phyloP scores from a whole-genome alignment of 2,888 invertebrate genomes.

The Cheilosia vulpina region DNA sequence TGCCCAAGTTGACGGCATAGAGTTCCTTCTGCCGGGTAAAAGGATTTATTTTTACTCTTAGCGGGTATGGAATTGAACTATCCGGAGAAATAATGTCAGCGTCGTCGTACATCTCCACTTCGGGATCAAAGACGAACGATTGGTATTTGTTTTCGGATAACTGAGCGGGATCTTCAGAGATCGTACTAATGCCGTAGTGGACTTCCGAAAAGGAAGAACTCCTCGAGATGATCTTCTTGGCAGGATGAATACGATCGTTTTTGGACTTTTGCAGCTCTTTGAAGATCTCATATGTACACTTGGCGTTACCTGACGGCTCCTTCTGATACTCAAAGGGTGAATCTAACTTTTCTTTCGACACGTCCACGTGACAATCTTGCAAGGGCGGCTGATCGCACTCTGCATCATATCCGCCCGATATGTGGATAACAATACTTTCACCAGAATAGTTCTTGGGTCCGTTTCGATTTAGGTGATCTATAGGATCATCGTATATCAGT shows the following conservation, averaged over 20 bases:
- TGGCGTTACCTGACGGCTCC: slow-evolving; percentile 76
- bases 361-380: slow-evolving; percentile 1
- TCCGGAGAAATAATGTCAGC: slow-evolving; percentile 78
- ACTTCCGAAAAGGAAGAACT: slow-evolving; percentile 76
- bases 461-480: slow-evolving; percentile 44
- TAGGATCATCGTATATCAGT: slow-evolving; percentile 76
- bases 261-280: slow-evolving; percentile 76
- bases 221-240: slow-evolving; percentile 62
- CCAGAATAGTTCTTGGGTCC: slow-evolving; percentile 63
- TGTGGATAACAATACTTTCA: slow-evolving; percentile 77
- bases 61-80: slow-evolving; percentile 76
- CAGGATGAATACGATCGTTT: slow-evolving; percentile 25
- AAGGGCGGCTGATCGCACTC: slow-evolving; percentile 17
- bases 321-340: slow-evolving; percentile 48
- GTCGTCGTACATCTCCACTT: slow-evolving; percentile 74
- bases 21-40: slow-evolving; percentile 83
- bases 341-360: slow-evolving; percentile 12
- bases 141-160: slow-evolving; percentile 69
- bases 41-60: slow-evolving; percentile 77
- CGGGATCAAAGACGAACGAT: slow-evolving; percentile 76
- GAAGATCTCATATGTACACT: slow-evolving; percentile 77
- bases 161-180: slow-evolving; percentile 59
- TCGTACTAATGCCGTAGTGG: slow-evolving; percentile 72
- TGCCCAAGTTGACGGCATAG: slow-evolving; percentile 85
- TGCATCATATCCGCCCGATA: slow-evolving; percentile 66